Evolutionary conservation across 1,140 invertebrate species (phyloP).

Genomic region (Diorhabda elongata): DNA sequence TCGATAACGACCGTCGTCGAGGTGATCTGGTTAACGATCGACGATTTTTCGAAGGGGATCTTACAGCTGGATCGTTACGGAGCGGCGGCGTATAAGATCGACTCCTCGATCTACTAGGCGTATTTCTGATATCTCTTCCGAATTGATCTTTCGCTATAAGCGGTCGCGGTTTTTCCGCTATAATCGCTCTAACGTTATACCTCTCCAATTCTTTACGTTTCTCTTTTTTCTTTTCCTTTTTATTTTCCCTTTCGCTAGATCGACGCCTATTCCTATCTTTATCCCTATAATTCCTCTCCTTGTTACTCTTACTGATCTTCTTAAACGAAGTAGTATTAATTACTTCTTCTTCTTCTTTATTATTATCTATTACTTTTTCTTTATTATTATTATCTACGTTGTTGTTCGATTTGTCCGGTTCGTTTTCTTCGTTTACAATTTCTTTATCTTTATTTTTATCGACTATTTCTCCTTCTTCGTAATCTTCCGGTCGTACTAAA

Average conservation of each 20-base stretch:
- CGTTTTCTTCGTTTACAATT: constrained; percentile 22
- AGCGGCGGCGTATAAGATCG: constrained; percentile 27
- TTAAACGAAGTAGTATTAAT: constrained; percentile 63
- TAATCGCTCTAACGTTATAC: constrained; percentile 75
- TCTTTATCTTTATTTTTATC: constrained; percentile 55
- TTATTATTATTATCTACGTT: not conserved
- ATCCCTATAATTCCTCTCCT: constrained; percentile 73
- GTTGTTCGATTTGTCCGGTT: constrained; percentile 40
- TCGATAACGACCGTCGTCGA: constrained; percentile 32
- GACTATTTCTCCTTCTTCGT: constrained; percentile 55
- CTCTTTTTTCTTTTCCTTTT: constrained; percentile 57
- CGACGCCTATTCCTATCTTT: constrained; percentile 37
- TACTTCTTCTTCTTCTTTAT: constrained; percentile 46
- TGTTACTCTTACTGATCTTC: constrained; percentile 73
- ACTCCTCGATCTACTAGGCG: constrained; percentile 38
- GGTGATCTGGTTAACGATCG: constrained; percentile 37
- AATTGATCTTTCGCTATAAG: constrained; percentile 66
- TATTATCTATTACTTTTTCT: constrained; percentile 34
- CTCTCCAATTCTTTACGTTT: constrained; percentile 75
- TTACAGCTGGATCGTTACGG: constrained; percentile 29
- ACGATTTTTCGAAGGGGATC: constrained; percentile 35
- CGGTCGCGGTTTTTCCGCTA: constrained; percentile 64
- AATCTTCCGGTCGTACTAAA: constrained; percentile 43
- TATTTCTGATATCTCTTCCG: constrained; percentile 63
- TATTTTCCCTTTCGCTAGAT: constrained; percentile 36